Conservation (phyloP, 2,113 vertebrate species). For the Bostrychus sinensis region DNA sequence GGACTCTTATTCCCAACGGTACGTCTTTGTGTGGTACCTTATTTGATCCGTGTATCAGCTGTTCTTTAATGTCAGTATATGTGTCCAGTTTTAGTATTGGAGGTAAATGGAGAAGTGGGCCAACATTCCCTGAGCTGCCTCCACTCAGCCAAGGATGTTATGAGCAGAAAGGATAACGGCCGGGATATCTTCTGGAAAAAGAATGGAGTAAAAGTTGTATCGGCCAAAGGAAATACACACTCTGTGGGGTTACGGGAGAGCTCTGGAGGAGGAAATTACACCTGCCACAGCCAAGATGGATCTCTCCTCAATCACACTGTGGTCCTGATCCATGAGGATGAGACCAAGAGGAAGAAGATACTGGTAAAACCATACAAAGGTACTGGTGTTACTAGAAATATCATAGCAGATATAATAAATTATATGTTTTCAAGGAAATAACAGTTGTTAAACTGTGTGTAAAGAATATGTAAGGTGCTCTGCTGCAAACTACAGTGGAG, state of each 20-base stretch:
- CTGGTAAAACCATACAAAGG: constrained; percentile 40
- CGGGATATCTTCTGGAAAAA: constrained; percentile 63
- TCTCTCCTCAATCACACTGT: constrained; percentile 63
- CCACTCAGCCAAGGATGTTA: constrained; percentile 11
- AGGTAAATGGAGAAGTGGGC: constrained; percentile 44
- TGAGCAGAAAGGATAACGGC: not conserved
- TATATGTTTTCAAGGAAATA: not conserved
- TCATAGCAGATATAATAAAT: not conserved
- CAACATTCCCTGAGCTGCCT: constrained; percentile 53
- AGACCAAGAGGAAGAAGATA: constrained; percentile 38
- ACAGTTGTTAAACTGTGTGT: constrained; percentile 2
- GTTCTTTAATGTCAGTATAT: not conserved
- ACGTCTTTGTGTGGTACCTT: constrained; percentile 1
- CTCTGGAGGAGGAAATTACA: constrained; percentile 69
- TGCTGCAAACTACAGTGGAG: constrained; percentile 57
- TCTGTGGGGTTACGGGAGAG: constrained; percentile 51
- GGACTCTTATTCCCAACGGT: constrained; percentile 66
- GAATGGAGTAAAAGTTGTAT: constrained; percentile 8
- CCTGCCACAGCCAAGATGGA: constrained; percentile 59
- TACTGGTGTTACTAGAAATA: not conserved
- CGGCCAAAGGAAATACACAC: constrained; percentile 52
- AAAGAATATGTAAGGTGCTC: constrained; percentile 57
- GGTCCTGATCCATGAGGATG: constrained; percentile 53
- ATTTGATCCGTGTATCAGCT: not conserved
- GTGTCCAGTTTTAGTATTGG: constrained; percentile 62